Conservation (phyloP, 2,888 invertebrate genomes). For the Calameuta filiformis region DNA sequence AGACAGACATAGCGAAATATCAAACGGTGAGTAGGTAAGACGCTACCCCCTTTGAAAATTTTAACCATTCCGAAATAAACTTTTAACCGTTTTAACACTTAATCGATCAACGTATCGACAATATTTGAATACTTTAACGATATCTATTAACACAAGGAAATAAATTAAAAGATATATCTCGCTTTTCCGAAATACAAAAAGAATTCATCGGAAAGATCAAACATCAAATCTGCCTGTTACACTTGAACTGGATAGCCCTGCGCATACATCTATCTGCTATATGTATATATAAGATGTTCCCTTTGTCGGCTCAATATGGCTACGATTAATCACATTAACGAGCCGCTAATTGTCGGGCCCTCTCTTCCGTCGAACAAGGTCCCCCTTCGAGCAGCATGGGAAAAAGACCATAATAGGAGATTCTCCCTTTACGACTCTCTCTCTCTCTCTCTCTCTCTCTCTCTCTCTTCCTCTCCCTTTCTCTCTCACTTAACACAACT, state of each 20-base stretch:
- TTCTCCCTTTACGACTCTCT: constrained; percentile 4
- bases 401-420: neutral
- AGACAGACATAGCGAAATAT: neutral
- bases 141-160: neutral
- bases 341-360: constrained; percentile 29
- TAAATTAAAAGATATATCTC: too few relatives aligned
- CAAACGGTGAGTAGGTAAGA: neutral
- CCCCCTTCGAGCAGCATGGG: constrained; percentile 1
- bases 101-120: neutral
- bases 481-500: too few relatives aligned
- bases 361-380: constrained; percentile 17
- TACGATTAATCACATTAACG: constrained; percentile 32
- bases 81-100: neutral
- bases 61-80: neutral
- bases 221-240: neutral
- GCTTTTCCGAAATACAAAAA: too few relatives aligned
- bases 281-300: neutral
- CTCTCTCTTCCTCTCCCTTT: neutral
- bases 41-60: neutral
- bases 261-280: neutral
- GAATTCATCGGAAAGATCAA: neutral
- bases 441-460: constrained; percentile 13
- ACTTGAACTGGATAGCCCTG: neutral
- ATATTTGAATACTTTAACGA: neutral
- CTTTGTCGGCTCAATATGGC: constrained; percentile 27